Evolutionary conservation across 1,140 invertebrate genomes (phyloP).

Genomic region (Drosophila orena): DNA sequence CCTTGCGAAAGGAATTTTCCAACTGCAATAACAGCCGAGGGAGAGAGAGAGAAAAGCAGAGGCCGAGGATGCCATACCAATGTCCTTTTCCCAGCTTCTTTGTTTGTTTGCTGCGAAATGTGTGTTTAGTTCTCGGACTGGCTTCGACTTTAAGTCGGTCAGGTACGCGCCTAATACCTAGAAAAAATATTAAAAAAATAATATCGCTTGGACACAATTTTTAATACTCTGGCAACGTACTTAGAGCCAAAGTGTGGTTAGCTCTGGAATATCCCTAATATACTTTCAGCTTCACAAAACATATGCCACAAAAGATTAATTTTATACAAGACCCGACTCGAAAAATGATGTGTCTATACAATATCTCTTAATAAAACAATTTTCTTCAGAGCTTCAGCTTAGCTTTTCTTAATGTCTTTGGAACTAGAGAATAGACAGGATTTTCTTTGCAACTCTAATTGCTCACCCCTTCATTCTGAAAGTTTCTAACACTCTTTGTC

Average conservation of each 20-base stretch:
- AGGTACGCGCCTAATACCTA: conserved; percentile 53
- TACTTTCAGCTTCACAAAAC: too few relatives aligned
- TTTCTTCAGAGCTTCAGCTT: neutral
- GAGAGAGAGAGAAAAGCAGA: neutral
- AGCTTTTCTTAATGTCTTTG: neutral
- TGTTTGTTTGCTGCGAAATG: conserved; percentile 50
- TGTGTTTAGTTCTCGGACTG: conserved; percentile 35
- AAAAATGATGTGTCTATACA: too few relatives aligned
- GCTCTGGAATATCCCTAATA: too few relatives aligned
- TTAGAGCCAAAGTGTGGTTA: neutral
- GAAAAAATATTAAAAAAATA: conserved; percentile 22
- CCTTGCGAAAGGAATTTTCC: conserved; percentile 79
- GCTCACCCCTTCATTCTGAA: neutral
- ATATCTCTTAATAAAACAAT: too few relatives aligned
- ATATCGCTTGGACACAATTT: conserved; percentile 6
- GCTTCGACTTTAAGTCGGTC: conserved; percentile 50
- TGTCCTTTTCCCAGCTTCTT: conserved; percentile 42
- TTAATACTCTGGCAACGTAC: conserved; percentile 11
- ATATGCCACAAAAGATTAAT: too few relatives aligned
- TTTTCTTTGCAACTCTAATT: neutral
- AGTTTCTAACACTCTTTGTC: conserved; percentile 4
- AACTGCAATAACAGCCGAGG: conserved; percentile 77
- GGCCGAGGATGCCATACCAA: conserved; percentile 28
- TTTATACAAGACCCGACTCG: too few relatives aligned
- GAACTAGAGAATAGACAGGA: neutral